Evolutionary conservation across 1,140 invertebrate genomes (phyloP), one percentile per base, ranked within the genome.

Genomic region (Macrostomum lignano): DNA sequence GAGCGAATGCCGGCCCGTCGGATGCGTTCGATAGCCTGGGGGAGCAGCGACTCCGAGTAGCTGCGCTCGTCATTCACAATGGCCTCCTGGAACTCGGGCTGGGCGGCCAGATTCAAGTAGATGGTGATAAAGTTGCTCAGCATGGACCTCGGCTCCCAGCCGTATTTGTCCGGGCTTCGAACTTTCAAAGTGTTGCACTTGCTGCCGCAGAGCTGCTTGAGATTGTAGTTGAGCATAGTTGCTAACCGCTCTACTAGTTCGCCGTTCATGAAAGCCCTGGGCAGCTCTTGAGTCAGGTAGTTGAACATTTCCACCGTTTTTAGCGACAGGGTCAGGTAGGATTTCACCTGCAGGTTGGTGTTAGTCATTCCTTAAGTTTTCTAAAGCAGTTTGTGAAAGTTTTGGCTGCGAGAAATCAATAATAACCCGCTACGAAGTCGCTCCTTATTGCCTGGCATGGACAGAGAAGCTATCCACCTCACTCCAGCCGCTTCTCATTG

Each of bases 271-370:
- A 96, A 96, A 13, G 84, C 82, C 49, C 82, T 72, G 41, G 73
- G 73, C 34, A 93, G 88, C 43, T 86, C 74, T 30, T 73, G 69
- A 4, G 84, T 93, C 31, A 96, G 62, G 56, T 93, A 91, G 48
- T 88, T 74, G 54, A 96, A 77, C 78, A 94, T 86, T 45, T 93
- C 77, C 26, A 96, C 81, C 3, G 84, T 94, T 51, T 94, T 84
- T 39, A 72, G 69, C 14, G 81, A 84, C 17, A 94, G 59, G 6
- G 81, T 86, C 30, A 94, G 63, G 58, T 93, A 94, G 0, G 78
- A 88, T 35, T 74, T n/a, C n/a, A n/a, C n/a, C n/a, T n/a, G n/a
- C n/a, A n/a, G n/a, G n/a, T n/a, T n/a, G n/a, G n/a, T n/a, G n/a
- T n/a, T n/a, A n/a, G n/a, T n/a, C n/a, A n/a, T n/a, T n/a, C n/a